These are phyloP conservation scores for Xenopus laevis DNA, from an alignment of 2,113 vertebrate genomes.

Conservation along the genomic window DNA sequence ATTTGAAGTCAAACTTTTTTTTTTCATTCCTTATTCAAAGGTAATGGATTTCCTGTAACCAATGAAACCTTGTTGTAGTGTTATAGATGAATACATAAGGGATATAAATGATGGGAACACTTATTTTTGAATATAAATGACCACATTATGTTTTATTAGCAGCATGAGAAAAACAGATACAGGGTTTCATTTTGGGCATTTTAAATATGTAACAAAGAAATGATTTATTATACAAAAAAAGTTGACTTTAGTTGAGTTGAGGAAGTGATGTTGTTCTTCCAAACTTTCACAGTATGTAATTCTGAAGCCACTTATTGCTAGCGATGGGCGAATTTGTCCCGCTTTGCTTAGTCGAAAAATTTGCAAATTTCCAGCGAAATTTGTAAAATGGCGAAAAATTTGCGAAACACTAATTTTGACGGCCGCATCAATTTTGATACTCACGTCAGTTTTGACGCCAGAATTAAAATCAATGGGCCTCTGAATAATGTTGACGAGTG, in stretches of 20 bases:
- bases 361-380: too few relatives aligned
- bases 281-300: too few relatives aligned
- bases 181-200: constrained; percentile 66
- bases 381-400: too few relatives aligned
- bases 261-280: not conserved
- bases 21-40: constrained; percentile 79
- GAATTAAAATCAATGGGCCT: too few relatives aligned
- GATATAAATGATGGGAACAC: constrained; percentile 72
- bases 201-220: constrained; percentile 38
- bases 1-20: constrained; percentile 81
- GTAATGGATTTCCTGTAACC: constrained; percentile 81
- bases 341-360: too few relatives aligned
- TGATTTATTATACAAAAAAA: not conserved
- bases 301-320: too few relatives aligned
- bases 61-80: constrained; percentile 78
- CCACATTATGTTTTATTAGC: constrained; percentile 80
- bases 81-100: constrained; percentile 75
- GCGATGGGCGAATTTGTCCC: too few relatives aligned
- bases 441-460: too few relatives aligned
- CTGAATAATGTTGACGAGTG: too few relatives aligned
- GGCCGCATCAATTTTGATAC: too few relatives aligned
- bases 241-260: not conserved
- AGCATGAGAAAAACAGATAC: constrained; percentile 75
- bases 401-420: too few relatives aligned
- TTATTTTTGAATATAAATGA: constrained; percentile 84